These are phyloP conservation scores for Apodemus speciosus DNA, from an alignment of 2,113 vertebrate species.

Conservation along the genomic window DNA sequence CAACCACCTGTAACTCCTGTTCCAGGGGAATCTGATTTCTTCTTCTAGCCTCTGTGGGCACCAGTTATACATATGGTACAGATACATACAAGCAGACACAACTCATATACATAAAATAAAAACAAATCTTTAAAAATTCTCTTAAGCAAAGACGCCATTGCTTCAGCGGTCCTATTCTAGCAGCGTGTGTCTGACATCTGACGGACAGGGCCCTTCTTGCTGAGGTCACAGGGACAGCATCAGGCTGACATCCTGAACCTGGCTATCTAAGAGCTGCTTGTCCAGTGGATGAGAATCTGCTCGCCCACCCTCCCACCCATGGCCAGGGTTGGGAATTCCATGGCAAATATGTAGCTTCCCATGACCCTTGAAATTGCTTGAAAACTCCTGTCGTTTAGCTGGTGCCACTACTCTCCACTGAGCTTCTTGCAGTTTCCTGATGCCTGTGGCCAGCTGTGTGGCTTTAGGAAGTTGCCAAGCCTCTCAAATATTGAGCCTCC, in stretches of 20 bases:
- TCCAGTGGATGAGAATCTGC: not conserved
- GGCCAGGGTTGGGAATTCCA: not conserved
- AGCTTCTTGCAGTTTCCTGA: not conserved
- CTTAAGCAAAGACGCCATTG: not conserved
- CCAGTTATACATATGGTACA: not conserved
- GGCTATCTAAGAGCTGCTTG: not conserved
- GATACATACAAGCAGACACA: not conserved
- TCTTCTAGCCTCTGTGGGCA: not conserved
- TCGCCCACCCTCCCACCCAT: accelerated
- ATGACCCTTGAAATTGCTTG: not conserved
- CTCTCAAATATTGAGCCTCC: not conserved
- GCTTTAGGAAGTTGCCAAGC: not conserved
- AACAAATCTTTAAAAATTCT: not conserved
- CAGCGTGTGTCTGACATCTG: not conserved
- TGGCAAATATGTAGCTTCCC: not conserved
- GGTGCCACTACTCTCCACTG: not conserved
- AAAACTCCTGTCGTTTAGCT: not conserved
- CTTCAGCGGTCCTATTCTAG: not conserved
- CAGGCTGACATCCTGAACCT: not conserved
- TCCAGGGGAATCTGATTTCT: not conserved
- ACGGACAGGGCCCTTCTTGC: not conserved
- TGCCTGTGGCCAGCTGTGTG: not conserved
- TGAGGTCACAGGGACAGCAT: not conserved
- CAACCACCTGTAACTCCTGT: not conserved
- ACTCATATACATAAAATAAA: not conserved